Base-by-base conservation (phyloP, 2,888 invertebrate species). In the Folsomia candida region DNA sequence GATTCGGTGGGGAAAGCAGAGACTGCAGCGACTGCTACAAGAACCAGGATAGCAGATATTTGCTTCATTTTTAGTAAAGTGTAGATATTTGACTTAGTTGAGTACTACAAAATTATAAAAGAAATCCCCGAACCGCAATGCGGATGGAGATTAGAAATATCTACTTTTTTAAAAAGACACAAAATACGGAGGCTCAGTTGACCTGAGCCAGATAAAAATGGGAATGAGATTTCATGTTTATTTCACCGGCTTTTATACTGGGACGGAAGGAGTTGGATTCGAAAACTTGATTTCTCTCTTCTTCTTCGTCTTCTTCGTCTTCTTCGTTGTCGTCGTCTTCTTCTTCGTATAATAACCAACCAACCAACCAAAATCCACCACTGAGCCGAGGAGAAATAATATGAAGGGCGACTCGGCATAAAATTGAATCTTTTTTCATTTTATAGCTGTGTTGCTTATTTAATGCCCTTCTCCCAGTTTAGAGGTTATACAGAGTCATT, bases 61-160 rank as follows among this genome's bases (percentile, higher is more conserved):
- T 63, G 68, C 26, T 69, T 70, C 74, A 74, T 74, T 65, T 61
- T 74, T n/a, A n/a, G n/a, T n/a, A n/a, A n/a, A n/a, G n/a, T n/a
- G n/a, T n/a, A n/a, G n/a, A n/a, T n/a, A 61, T 28, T 20, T 26
- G 62, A 47, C 47, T 26, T 28, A 28, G 62, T n/a, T 28, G 20
- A 28, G n/a, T 26, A 28, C 26, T 62, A 11, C 6, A 57, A 22
- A 28, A 28, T 28, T 62, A 2, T 6, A 62, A n/a, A n/a, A n/a
- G n/a, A 62, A 26, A 20, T 20, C 20, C 20, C 57, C 14, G 6
- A 57, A n/a, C 57, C 57, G 57, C 57, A n/a, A n/a, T 24, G 4
- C 59, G 25, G 22, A 24, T 18, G 59, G 25, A 59, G 20, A 20
- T 6, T 22, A n/a, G n/a, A n/a, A n/a, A n/a, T n/a, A n/a, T n/a